Base-by-base conservation (phyloP, 1,140 invertebrate species). In the Drosophila parvula region DNA sequence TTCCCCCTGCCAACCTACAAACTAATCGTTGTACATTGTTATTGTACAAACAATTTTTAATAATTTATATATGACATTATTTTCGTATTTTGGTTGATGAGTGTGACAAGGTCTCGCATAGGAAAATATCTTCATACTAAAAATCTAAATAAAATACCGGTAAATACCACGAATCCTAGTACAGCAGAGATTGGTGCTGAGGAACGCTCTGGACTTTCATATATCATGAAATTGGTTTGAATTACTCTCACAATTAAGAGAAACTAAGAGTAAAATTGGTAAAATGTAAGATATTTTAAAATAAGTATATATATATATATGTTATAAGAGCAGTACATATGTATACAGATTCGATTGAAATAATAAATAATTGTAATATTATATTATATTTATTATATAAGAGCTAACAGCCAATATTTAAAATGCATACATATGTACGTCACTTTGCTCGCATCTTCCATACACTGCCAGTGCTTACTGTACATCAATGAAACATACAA, bases 1-100 rank as follows among this genome's bases (percentile, higher is more conserved):
- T 47, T 60, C 56, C 27, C 18, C 59, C 64, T 27, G 34, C 18
- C 12, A 27, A 27, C 56, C 62, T 60, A 77, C 47, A 69, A 76
- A 73, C 61, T 53, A 79, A 82, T 38, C 38, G 41, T 34, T 61
- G 16, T 41, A 53, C 79, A 86, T 88, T 34, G 30, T 82, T 55
- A 34, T 38, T 75, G 44, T 60, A 48, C 45, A 27, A 57, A 18
- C 22, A 47, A 61, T 69, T 75, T 63, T 78, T 69, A 50, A 45
- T 40, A 55, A 63, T 62, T 40, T 51, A 48, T 48, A 55, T 64
- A 22, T 85, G 79, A 79, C 74, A 75, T 47, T 64, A 59, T 67
- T 60, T 74, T 74, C 34, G 62, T 81, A 78, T 63, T 51, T 77
- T 83, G 50, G 14, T 47, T 18, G 27, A 10, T 6, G 7, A 63